Conservation (phyloP, 2,113 vertebrate genomes). For the Sardina pilchardus region DNA sequence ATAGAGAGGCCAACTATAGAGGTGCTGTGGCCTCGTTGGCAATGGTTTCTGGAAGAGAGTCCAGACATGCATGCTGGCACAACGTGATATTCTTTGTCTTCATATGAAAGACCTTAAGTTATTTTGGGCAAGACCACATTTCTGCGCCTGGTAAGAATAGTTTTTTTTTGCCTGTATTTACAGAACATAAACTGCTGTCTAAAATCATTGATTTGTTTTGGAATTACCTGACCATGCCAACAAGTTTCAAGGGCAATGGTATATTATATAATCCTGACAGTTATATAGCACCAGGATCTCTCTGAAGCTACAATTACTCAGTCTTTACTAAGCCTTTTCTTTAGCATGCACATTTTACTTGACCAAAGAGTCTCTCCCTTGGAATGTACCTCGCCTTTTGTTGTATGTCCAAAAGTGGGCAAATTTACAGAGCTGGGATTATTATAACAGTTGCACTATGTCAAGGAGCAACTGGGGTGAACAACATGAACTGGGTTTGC, state of each 20-base stretch:
- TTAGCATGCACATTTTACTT: background rate
- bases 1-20: background rate
- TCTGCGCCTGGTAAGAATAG: background rate
- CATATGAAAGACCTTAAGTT: conserved; percentile 16
- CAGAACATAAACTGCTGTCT: conserved; percentile 30
- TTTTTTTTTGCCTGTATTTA: conserved; percentile 32
- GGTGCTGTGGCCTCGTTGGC: background rate
- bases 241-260: conserved; percentile 23
- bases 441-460: background rate
- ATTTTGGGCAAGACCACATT: conserved; percentile 7
- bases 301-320: conserved; percentile 29
- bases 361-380: background rate
- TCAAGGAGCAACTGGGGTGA: background rate
- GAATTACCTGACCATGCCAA: conserved; percentile 24
- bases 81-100: conserved; percentile 2
- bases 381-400: background rate
- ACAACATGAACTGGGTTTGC: background rate
- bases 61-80: background rate
- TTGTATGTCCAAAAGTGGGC: background rate
- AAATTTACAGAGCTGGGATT: background rate
- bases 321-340: background rate
- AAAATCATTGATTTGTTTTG: conserved; percentile 29
- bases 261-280: conserved; percentile 16
- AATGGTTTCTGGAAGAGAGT: background rate
- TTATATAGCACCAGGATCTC: conserved; percentile 33